phyloP scores from a whole-genome alignment of 2,113 vertebrate species.

The Malurus alboscapulatus region DNA sequence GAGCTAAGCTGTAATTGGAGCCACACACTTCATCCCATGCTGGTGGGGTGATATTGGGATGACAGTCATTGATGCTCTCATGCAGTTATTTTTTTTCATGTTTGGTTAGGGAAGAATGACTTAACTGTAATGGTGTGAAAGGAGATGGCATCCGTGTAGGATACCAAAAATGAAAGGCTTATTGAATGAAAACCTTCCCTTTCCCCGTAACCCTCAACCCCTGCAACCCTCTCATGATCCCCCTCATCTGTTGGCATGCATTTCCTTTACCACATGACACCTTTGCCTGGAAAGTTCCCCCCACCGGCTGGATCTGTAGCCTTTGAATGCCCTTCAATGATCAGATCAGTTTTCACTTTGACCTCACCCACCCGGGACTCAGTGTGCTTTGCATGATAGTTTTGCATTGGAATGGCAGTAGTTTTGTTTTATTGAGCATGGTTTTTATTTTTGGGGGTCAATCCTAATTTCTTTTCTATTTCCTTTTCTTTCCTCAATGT shows the following conservation, averaged over 20 bases:
- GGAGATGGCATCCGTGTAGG: background rate
- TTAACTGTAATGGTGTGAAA: background rate
- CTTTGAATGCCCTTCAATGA: slow-evolving; percentile 57
- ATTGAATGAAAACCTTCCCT: background rate
- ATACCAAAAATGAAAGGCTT: slow-evolving; percentile 14
- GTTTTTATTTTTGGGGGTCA: slow-evolving; percentile 77
- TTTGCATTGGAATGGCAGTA: slow-evolving; percentile 82
- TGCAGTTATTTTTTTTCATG: background rate
- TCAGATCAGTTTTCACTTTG: slow-evolving; percentile 59
- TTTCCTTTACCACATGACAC: slow-evolving; percentile 61
- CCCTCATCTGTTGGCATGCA: slow-evolving; percentile 74
- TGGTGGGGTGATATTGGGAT: background rate
- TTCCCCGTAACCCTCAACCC: background rate
- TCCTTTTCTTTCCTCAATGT: slow-evolving; percentile 81
- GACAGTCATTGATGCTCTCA: background rate
- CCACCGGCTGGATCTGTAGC: slow-evolving; percentile 45
- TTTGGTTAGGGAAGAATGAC: background rate
- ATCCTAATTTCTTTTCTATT: slow-evolving; percentile 90
- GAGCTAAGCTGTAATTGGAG: background rate
- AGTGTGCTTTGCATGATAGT: slow-evolving; percentile 83
- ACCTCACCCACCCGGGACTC: slow-evolving; percentile 13
- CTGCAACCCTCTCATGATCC: slow-evolving; percentile 27
- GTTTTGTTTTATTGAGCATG: slow-evolving; percentile 85
- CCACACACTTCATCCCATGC: background rate
- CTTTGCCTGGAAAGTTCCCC: slow-evolving; percentile 55